Base-by-base conservation (phyloP, 2,888 invertebrate genomes). In the Eristalis arbustorum region DNA sequence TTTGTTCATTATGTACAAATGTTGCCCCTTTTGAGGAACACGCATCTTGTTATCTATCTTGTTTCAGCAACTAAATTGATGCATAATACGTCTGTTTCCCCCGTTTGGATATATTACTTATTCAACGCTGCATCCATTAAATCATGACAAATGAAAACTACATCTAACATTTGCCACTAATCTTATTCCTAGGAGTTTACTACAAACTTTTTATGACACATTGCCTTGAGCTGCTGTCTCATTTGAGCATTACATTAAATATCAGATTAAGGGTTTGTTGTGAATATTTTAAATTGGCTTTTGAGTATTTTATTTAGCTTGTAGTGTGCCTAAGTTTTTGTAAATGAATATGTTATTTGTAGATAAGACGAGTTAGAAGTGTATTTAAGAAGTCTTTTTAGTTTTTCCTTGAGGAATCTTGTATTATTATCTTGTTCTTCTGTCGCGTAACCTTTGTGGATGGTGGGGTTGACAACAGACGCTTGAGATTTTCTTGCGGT, bases 341-440 rank as follows among this genome's bases (percentile, higher is more conserved):
- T 18, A 18, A 18, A 18, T n/a, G 18, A 18, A 49, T 71, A 61
- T 56, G 28, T 72, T 42, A 69, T 23, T 37, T 72, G 37, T 22
- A 18, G 31, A 61, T 63, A 67, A 61, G 59, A 28, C n/a, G n/a
- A 62, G 28, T 28, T 14, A 31, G 49, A 18, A 18, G 5, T 18
- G 18, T 28, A 37, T 59, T 59, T 71, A 13, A 77, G 71, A 34
- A 40, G 18, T 8, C 3, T 22, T 72, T 62, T 88, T 90, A 92
- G 83, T 92, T 92, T 66, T 91, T 92, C 56, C 92, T 90, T 40
- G 92, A 91, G 13, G 92, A 91, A 88, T 93, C 92, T 83, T 95
- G 94, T 89, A 97, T 96, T 83, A 97, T 96, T 14, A 97, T 94
- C 91, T 97, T 97, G 91, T 97, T 97, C 91, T 96, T 96, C 91